Percentiles rank a stretch among this genome's conserved stretches.
phyloP scores from a whole-genome alignment of 1,140 invertebrate genomes.

The Alviniconcha marisindica region DNA sequence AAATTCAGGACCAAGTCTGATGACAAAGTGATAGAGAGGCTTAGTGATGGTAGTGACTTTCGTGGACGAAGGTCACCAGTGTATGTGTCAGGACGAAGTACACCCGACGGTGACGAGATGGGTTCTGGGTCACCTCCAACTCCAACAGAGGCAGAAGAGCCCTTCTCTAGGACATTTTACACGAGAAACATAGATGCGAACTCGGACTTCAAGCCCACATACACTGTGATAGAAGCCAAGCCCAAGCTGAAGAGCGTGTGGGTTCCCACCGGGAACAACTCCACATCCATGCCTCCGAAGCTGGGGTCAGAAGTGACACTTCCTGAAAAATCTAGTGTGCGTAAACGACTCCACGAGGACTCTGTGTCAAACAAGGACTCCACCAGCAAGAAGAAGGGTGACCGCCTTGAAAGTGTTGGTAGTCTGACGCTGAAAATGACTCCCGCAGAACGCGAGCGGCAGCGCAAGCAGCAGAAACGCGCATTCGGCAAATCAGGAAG shows the following conservation, averaged over 20 bases:
- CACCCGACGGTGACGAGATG: conserved; percentile 28
- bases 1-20: conserved; percentile 46
- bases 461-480: conserved; percentile 17
- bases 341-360: conserved; percentile 68
- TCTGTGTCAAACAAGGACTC: conserved; percentile 34
- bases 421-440: conserved; percentile 31
- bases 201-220: conserved; percentile 28
- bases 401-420: conserved; percentile 20
- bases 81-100: conserved; percentile 57
- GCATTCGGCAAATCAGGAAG: background rate
- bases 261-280: background rate
- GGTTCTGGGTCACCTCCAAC: conserved; percentile 59
- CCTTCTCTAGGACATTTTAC: conserved; percentile 41
- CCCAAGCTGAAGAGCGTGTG: conserved; percentile 34
- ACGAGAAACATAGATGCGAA: conserved; percentile 25
- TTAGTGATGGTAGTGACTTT: conserved; percentile 44
- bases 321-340: conserved; percentile 55
- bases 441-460: conserved; percentile 28
- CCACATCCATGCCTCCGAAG: conserved; percentile 27
- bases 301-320: conserved; percentile 49
- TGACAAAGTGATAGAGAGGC: conserved; percentile 44
- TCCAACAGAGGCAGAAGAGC: conserved; percentile 60
- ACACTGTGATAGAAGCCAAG: conserved; percentile 36
- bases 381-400: conserved; percentile 41
- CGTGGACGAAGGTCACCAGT: conserved; percentile 43